phyloP scores from a whole-genome alignment of 2,888 invertebrate species.

The Icerya purchasi region DNA sequence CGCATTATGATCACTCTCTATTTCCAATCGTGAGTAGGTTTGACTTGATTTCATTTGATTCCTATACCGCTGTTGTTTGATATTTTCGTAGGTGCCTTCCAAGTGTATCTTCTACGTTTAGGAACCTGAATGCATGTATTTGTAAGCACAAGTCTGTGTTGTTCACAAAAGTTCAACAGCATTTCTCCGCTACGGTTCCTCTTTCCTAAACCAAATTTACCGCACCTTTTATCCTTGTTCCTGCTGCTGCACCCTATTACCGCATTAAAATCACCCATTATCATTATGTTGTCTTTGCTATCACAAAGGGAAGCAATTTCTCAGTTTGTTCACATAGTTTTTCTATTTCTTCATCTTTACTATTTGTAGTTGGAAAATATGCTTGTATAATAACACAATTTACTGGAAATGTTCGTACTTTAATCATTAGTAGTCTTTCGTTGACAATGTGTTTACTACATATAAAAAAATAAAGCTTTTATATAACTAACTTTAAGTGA shows the following conservation, averaged over 20 bases:
- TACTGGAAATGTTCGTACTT: not conserved
- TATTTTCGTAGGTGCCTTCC: constrained; percentile 4
- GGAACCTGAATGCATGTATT: constrained; percentile 6
- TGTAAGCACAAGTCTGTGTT: not conserved
- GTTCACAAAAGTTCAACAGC: constrained; percentile 7
- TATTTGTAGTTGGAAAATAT: not conserved
- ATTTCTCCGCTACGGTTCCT: not conserved
- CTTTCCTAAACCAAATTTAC: constrained; percentile 4
- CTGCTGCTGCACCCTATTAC: not conserved
- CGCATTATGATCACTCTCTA: no score
- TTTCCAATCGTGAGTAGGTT: not conserved
- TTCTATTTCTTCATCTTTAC: not conserved
- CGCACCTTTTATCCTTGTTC: not conserved
- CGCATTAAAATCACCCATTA: constrained; percentile 7
- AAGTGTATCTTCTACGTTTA: constrained; percentile 6
- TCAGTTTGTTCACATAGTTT: constrained; percentile 4
- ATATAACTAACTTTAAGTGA: no score
- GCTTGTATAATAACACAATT: not conserved
- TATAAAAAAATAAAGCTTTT: no score
- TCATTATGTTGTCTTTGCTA: not conserved
- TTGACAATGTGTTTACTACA: no score
- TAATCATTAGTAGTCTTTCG: not conserved
- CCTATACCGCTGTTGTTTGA: not conserved
- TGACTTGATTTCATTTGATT: not conserved
- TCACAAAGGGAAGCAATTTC: not conserved